Base-by-base conservation (phyloP, 2,113 vertebrate genomes). In the Vombatus ursinus region DNA sequence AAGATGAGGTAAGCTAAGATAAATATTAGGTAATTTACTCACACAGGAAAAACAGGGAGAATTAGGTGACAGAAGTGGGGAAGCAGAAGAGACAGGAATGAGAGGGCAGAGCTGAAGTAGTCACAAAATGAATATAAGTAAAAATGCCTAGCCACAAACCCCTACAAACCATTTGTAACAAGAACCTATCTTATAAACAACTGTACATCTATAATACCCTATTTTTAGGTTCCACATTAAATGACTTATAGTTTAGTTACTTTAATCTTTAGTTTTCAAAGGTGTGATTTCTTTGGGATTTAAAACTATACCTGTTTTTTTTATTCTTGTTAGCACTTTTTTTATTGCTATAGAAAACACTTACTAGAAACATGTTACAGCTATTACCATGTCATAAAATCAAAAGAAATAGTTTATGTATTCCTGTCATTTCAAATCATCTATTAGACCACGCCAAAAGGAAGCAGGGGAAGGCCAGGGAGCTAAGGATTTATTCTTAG, bases 301-400 rank as follows among this genome's bases (percentile, higher is more conserved):
- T 98, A 98, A 98, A 97, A 98, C 98, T 98, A 95, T 98, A 98
- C 98, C 98, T 98, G 97, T 52, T 98, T 98, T n/a, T n/a, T 98
- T 98, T 98, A 98, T 98, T 98, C 98, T 98, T 98, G 98, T 98
- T 99, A 99, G 96, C 98, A 96, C 97, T 97, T 98, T 98, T 49
- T 98, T 98, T 98, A 98, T 98, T 98, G 98, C 95, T 93, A 98
- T 98, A 98, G 98, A 98, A 98, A 98, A 98, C 98, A 99, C 98
- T 99, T 98, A 98, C 98, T 98, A 98, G 98, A 99, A 99, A 99
- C 98, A 98, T 98, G 98, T 97, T 98, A 98, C 97, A 98, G 98
- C 98, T 98, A 98, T 98, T 98, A 98, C 98, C 97, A 98, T 98
- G 98, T 97, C 98, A 98, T 98, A 98, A 99, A 98, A 98, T 98